Conservation (phyloP, 2,888 invertebrate species). For the Aporophyla lueneburgensis region DNA sequence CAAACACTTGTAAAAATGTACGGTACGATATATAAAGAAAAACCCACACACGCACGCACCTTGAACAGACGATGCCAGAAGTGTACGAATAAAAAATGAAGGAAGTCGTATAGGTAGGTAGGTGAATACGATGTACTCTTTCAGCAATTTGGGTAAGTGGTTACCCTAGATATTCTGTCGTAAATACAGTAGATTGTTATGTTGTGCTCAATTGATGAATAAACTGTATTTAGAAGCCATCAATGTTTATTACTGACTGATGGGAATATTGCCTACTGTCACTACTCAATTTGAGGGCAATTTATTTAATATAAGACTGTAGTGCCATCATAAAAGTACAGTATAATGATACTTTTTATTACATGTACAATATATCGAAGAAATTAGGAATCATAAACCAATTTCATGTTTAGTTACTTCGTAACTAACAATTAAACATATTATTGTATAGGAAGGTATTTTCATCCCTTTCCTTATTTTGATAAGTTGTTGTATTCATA, state of each 20-base stretch:
- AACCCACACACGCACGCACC: constrained; percentile 10
- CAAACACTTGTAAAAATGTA: constrained; percentile 33
- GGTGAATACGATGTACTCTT: constrained; percentile 26
- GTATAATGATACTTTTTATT: constrained; percentile 11
- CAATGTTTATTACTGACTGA: constrained; percentile 44
- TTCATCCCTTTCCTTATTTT: no score
- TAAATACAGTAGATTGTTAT: constrained; percentile 40
- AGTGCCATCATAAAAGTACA: constrained; percentile 25
- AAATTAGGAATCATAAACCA: constrained; percentile 29
- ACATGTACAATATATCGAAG: constrained; percentile 7
- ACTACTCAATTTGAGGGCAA: constrained; percentile 35
- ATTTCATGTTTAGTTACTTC: neutral
- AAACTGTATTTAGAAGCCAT: constrained; percentile 50
- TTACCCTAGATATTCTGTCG: constrained; percentile 33
- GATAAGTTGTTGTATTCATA: no score
- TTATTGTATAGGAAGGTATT: neutral
- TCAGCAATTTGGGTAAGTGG: constrained; percentile 52
- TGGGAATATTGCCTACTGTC: constrained; percentile 19
- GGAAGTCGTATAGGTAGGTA: constrained; percentile 35
- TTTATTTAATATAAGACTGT: constrained; percentile 25
- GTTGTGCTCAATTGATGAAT: constrained; percentile 40
- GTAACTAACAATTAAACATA: neutral
- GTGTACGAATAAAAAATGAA: constrained; percentile 49
- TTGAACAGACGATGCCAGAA: constrained; percentile 36
- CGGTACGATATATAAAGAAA: constrained; percentile 9